A percentile compares a stretch with the other conserved stretches of the same genome.
phyloP scores from a whole-genome alignment of 2,888 invertebrate genomes.

The Drosophila kanekoi region DNA sequence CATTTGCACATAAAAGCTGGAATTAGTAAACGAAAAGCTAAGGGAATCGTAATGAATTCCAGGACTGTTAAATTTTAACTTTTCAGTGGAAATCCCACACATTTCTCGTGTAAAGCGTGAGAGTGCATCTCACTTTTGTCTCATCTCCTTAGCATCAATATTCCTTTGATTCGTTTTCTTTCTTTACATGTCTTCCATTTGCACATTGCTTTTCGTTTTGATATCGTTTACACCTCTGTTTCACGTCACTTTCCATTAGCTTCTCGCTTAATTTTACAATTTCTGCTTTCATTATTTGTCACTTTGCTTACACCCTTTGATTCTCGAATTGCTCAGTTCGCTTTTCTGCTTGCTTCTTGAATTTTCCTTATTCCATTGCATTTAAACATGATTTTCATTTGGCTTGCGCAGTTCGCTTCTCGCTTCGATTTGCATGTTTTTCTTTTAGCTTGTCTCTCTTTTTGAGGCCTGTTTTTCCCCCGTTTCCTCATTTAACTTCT shows the following conservation, averaged over 20 bases:
- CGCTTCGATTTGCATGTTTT: too few relatives aligned
- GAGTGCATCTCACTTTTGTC: background rate
- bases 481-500: background rate
- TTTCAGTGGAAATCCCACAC: too few relatives aligned
- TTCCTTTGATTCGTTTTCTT: background rate
- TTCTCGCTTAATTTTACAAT: slow-evolving; percentile 10
- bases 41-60: background rate
- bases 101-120: background rate
- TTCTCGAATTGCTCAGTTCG: background rate
- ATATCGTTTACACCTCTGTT: background rate
- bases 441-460: background rate
- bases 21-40: background rate
- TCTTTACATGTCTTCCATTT: background rate
- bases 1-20: background rate
- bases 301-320: background rate
- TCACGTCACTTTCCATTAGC: background rate
- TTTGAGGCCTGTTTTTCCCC: background rate
- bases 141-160: background rate
- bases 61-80: too few relatives aligned
- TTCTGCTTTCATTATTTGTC: background rate
- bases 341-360: background rate
- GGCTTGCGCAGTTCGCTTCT: background rate
- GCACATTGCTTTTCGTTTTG: background rate
- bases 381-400: too few relatives aligned
- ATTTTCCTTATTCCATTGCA: background rate